Evolutionary conservation across 2,113 vertebrate species (phyloP).

Genomic region (Ondatra zibethicus): DNA sequence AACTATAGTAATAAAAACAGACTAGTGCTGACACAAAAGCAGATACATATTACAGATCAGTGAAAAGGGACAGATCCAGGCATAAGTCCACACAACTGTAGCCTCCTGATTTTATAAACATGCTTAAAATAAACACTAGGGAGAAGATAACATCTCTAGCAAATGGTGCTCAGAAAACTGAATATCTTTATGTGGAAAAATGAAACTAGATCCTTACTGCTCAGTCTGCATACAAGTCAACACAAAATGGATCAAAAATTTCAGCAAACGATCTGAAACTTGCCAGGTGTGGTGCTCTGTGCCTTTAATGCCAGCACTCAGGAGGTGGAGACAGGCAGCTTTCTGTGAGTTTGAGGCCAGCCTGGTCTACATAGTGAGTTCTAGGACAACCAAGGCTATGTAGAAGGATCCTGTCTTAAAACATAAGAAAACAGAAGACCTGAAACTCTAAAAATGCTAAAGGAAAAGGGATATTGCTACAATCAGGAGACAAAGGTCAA

Average conservation of each 20-base stretch:
- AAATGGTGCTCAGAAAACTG: neutral
- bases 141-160: neutral
- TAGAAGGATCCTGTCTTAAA: neutral
- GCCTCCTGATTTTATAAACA: neutral
- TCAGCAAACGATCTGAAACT: neutral
- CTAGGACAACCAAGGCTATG: neutral
- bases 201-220: neutral
- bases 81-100: neutral
- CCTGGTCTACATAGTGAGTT: neutral
- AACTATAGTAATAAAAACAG: neutral
- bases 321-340: neutral
- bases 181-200: neutral
- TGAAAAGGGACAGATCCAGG: neutral
- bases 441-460: neutral
- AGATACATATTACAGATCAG: neutral
- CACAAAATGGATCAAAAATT: neutral
- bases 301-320: neutral
- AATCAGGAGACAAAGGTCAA: neutral
- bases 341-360: neutral
- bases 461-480: neutral
- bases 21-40: neutral
- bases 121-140: neutral
- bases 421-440: neutral
- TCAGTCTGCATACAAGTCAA: neutral
- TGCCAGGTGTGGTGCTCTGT: too few relatives aligned